Base-by-base conservation (phyloP, 1,140 invertebrate species). In the Campodea augens region DNA sequence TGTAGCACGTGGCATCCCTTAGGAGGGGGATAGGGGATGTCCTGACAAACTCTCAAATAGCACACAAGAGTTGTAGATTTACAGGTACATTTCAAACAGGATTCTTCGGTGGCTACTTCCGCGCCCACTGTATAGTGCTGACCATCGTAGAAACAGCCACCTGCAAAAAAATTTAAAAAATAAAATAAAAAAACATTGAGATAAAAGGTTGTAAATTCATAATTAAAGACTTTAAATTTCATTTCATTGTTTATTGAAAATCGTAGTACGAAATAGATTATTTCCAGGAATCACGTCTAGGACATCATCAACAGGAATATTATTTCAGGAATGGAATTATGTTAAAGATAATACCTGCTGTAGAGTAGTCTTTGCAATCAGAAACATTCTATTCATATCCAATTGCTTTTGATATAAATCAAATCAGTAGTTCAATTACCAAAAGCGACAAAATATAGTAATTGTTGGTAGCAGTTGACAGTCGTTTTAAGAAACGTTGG, bases 41-140 rank as follows among this genome's bases (percentile, higher is more conserved):
- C 67, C 5, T 76, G 75, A 54, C 82, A 86, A 7, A 84, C 73
- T 37, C 78, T 68, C 41, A 84, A 64, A 44, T 78, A 73, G 60
- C 84, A 88, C 27, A 81, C 67, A 24, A 86, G 63, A 10, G 75
- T 72, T 42, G 76, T 76, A 2, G 70, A 69, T 20, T 63, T 66
- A 60, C 83, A 87, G 46, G 70, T 71, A 61, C 84, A 88, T 47
- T 71, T 72, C 23, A 88, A 63, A 57, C 84, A 88, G 12, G 80
- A 74, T 55, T 84, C 79, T 25, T 69, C 62, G 38, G 79, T 81
- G 45, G 61, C 55, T 45, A 86, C 78, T 19, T 47, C 36, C 13
- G 52, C 51, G 13, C 56, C 59, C 24, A 52, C 49, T 2, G 21
- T 29, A 36, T 55, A 62, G 4, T 45, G 38, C 21, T 49, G 27